Evolutionary conservation across 2,797 vertebrate species (phyloP).

Genomic region (Balearica regulorum): DNA sequence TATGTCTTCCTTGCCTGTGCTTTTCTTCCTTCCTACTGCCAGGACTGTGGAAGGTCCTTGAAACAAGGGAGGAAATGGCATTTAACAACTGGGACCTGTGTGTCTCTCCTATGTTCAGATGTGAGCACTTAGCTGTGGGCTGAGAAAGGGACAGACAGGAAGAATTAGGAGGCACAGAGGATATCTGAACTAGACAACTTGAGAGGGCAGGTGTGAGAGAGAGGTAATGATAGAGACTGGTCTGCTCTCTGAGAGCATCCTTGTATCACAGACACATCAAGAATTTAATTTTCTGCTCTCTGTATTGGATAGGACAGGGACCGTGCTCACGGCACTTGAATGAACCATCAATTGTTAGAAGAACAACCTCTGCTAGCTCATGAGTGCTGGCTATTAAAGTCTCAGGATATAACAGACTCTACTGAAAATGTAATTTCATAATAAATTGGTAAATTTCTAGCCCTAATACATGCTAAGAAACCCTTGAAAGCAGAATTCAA

Average conservation of each 20-base stretch:
- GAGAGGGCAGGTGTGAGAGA: not conserved
- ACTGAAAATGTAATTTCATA: not conserved
- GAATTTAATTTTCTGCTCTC: not conserved
- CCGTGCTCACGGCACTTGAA: not conserved
- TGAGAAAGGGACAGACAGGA: not conserved
- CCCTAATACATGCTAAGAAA: not conserved
- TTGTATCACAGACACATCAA: not conserved
- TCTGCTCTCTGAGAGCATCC: not conserved
- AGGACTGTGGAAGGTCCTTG: not conserved
- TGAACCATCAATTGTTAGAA: not conserved
- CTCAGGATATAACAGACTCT: not conserved
- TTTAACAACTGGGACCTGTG: not conserved
- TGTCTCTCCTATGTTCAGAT: not conserved
- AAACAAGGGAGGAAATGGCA: not conserved
- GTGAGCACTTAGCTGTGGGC: not conserved
- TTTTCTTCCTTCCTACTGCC: not conserved
- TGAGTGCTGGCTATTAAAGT: not conserved
- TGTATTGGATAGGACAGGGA: not conserved
- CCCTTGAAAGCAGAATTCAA: not conserved
- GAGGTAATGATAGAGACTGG: not conserved
- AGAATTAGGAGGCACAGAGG: not conserved
- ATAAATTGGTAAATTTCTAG: not conserved
- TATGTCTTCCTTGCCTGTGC: slow-evolving; percentile 10
- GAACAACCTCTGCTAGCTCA: not conserved
- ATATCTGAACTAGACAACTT: not conserved